Percentiles rank a stretch among this genome's conserved stretches.
phyloP scores from a whole-genome alignment of 2,797 vertebrate genomes.

The Hippocampus kuda region DNA sequence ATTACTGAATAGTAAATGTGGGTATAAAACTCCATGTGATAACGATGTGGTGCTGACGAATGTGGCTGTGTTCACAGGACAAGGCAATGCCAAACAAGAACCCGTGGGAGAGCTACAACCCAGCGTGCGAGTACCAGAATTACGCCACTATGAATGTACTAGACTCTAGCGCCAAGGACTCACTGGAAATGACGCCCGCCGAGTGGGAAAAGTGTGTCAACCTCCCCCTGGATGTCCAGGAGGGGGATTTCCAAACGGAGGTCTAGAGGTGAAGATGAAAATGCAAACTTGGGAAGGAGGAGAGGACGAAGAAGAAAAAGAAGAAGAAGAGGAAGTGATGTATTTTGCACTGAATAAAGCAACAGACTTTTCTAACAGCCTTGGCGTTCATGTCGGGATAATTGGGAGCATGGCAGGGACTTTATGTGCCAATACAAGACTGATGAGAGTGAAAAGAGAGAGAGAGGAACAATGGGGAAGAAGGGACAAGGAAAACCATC shows the following conservation, averaged over 20 bases:
- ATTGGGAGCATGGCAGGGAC: conserved; percentile 79
- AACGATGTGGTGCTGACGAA: conserved; percentile 49
- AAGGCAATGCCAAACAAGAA: conserved; percentile 89
- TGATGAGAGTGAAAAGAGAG: conserved; percentile 39
- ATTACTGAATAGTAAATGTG: background rate
- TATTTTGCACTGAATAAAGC: conserved; percentile 86
- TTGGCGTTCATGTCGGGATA: conserved; percentile 83
- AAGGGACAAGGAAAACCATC: conserved; percentile 58
- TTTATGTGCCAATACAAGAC: conserved; percentile 80
- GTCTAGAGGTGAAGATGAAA: conserved; percentile 70
- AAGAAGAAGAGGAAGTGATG: conserved; percentile 57
- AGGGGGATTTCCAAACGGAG: conserved; percentile 99
- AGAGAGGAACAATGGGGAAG: conserved; percentile 23
- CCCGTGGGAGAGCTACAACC: conserved; percentile 98
- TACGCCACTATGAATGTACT: conserved; percentile 98
- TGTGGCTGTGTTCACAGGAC: conserved; percentile 73
- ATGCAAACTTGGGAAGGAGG: conserved; percentile 52
- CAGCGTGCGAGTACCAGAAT: conserved; percentile 96
- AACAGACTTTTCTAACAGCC: conserved; percentile 85
- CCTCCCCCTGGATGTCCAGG: conserved; percentile 96
- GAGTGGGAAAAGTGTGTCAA: conserved; percentile 99
- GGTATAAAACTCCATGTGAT: background rate
- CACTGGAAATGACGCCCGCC: conserved; percentile 94
- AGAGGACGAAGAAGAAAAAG: conserved; percentile 39
- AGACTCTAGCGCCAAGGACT: conserved; percentile 90